Base-by-base conservation (phyloP, 2,888 invertebrate species). In the Julus scandinavius region DNA sequence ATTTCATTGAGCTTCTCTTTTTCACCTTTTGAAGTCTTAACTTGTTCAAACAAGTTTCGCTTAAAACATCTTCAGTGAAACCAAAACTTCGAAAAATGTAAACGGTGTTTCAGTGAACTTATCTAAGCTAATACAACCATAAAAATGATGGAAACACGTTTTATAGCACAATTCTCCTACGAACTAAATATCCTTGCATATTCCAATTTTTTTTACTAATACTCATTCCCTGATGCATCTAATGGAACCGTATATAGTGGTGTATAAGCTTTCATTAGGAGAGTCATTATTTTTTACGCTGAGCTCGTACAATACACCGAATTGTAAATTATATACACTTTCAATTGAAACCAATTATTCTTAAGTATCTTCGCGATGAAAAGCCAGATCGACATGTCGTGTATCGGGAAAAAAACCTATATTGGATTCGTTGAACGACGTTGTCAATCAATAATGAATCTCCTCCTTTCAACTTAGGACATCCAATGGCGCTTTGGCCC, bases 401-500 rank as follows among this genome's bases (percentile, higher is more conserved):
- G 20, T 20, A 72, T 29, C 72, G 72, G 11, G 29, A 29, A 72
- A 63, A 83, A 85, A 41, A 40, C 29, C 41, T 40, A n/a, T 41
- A 45, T 85, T 41, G 41, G 85, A 85, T 85, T 85, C 41, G 85
- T 40, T 13, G 84, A 40, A 11, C 17, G 41, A 17, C 6, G 85
- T n/a, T 40, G 85, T 15, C 85, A 85, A 85, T 85, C 85, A 85
- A 85, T 85, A 7, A 40, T 15, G 49, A 85, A 85, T 85, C 85
- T 85, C 85, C 85, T n/a, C 85, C 85, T 41, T 40, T 38, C 40
- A 41, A 85, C 85, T 85, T 85, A 85, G 49, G 85, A 40, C 85
- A 85, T 85, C 85, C 85, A 85, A 85, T 85, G 49, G 85, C 49
- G 41, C 11, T 40, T n/a, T 2, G 45, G 85, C 85, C 72, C 41